phyloP scores from a whole-genome alignment of 2,113 vertebrate genomes.

The Arenaria interpres region DNA sequence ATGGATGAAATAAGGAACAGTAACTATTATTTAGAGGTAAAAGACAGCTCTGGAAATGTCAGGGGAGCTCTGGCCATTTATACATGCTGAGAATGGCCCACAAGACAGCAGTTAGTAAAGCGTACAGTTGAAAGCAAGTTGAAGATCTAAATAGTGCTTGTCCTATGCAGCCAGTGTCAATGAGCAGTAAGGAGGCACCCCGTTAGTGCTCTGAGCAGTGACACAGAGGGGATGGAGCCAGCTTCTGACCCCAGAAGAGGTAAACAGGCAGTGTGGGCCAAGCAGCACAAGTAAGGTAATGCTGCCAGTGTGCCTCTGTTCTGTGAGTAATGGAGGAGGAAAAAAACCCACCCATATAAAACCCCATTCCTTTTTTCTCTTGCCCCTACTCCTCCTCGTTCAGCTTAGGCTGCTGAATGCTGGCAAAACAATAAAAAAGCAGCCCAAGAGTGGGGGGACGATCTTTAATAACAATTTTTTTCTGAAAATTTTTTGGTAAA shows the following conservation, averaged over 20 bases:
- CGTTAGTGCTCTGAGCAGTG: neutral
- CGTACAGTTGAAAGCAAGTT: neutral
- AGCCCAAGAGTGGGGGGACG: rapidly evolving
- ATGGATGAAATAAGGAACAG: neutral
- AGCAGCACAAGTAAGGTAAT: neutral
- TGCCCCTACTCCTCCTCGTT: neutral
- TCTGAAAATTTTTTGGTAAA: neutral
- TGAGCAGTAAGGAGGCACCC: rapidly evolving
- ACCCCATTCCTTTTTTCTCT: rapidly evolving
- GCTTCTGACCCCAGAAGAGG: neutral
- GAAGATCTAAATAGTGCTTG: neutral
- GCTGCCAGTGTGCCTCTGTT: neutral
- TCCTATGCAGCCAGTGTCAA: neutral
- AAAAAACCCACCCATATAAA: neutral
- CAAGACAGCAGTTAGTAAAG: neutral
- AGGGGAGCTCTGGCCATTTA: neutral
- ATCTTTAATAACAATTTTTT: neutral
- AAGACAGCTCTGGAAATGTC: neutral
- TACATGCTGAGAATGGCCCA: neutral
- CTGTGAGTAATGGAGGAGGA: neutral
- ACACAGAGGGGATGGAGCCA: neutral
- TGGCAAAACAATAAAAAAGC: neutral
- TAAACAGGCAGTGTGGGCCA: neutral
- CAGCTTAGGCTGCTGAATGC: neutral
- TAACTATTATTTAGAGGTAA: neutral